These are phyloP conservation scores for Anhinga anhinga DNA, from an alignment of 2,113 vertebrate species.

Conservation along the genomic window DNA sequence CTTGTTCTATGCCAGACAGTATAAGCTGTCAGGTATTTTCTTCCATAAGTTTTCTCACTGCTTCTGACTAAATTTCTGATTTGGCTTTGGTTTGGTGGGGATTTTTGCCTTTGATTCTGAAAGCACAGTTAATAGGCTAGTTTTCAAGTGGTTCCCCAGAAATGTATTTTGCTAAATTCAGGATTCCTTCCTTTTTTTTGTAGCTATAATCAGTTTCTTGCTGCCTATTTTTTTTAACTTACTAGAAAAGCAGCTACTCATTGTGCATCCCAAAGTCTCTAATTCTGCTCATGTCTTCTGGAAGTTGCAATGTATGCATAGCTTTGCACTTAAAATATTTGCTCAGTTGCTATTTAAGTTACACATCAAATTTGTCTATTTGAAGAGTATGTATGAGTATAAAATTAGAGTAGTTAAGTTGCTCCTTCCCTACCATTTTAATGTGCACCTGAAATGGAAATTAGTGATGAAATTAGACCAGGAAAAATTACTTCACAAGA, in stretches of 20 bases:
- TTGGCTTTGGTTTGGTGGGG: neutral
- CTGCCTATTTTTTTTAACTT: neutral
- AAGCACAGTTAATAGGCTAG: neutral
- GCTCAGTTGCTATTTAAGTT: neutral
- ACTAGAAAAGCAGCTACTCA: neutral
- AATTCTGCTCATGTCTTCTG: neutral
- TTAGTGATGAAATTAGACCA: neutral
- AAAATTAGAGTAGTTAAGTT: neutral
- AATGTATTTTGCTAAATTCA: neutral
- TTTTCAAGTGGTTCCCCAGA: neutral
- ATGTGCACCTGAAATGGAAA: constrained; percentile 18
- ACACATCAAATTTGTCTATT: neutral
- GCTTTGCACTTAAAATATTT: constrained; percentile 16
- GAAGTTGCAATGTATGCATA: neutral
- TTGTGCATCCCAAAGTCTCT: neutral
- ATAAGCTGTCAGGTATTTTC: neutral
- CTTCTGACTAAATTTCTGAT: neutral
- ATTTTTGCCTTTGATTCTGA: neutral
- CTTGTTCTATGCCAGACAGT: neutral
- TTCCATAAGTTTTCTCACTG: neutral
- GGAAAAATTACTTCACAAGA: neutral
- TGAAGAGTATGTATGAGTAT: neutral
- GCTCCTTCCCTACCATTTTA: neutral
- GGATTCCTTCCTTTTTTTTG: neutral
- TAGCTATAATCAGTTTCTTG: neutral